A percentile compares a stretch with the other conserved stretches of the same genome.
Evolutionary conservation across 2,797 vertebrate genomes (phyloP).

Genomic region (Podarcis lilfordi): DNA sequence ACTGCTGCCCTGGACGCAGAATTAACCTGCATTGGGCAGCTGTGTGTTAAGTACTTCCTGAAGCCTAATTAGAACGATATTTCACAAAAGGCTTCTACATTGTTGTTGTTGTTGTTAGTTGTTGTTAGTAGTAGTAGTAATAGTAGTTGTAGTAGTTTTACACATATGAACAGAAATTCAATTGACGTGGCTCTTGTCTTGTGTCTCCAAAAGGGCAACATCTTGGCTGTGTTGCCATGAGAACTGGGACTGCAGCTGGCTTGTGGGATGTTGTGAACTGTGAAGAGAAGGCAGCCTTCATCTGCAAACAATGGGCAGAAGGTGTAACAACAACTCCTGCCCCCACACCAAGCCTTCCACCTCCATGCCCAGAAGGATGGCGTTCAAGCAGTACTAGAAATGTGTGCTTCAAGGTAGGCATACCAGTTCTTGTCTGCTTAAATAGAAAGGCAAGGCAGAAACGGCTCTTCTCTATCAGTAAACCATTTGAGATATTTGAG

Average conservation of each 20-base stretch:
- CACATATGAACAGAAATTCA: background rate
- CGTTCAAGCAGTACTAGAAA: constrained; percentile 63
- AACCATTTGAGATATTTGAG: background rate
- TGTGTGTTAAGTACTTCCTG: background rate
- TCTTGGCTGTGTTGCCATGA: constrained; percentile 90
- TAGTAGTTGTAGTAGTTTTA: too few relatives aligned
- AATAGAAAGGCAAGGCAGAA: background rate
- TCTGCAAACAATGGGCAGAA: constrained; percentile 90
- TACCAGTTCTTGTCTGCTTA: background rate
- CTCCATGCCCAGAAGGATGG: constrained; percentile 84
- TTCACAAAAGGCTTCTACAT: background rate
- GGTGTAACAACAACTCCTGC: constrained; percentile 80
- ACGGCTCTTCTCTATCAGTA: background rate
- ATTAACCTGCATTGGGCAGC: too few relatives aligned
- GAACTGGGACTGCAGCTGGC: constrained; percentile 88
- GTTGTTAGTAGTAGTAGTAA: too few relatives aligned
- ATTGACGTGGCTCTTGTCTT: background rate
- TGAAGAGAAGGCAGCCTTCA: constrained; percentile 85
- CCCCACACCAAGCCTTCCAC: constrained; percentile 76
- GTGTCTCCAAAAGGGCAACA: constrained; percentile 79
- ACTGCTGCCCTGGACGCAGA: too few relatives aligned
- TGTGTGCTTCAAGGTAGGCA: constrained; percentile 85
- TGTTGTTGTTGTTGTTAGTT: rapidly evolving
- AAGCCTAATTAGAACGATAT: background rate
- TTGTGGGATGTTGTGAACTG: constrained; percentile 92